phyloP scores from a whole-genome alignment of 2,113 vertebrate species.

The Neolamprologus longior region DNA sequence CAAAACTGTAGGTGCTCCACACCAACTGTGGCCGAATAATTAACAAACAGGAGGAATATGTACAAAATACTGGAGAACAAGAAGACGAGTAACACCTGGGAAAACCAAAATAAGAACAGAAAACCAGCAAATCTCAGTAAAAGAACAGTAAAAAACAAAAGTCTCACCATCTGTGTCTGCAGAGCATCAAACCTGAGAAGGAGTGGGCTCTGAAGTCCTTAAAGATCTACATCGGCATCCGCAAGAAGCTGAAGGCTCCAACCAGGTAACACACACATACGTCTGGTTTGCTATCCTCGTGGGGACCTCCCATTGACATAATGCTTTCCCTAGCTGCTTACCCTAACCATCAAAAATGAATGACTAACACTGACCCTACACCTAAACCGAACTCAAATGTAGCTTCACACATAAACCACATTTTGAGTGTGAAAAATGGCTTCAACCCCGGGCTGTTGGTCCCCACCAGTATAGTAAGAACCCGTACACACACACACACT shows the following conservation, averaged over 20 bases:
- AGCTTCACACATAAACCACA: not conserved
- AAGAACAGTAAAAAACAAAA: not conserved
- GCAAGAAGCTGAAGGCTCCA: not conserved
- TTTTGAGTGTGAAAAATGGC: not conserved
- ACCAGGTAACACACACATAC: not conserved
- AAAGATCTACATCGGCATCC: not conserved
- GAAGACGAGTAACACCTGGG: not conserved
- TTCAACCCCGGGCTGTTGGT: not conserved
- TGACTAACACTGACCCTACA: not conserved
- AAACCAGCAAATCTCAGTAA: not conserved
- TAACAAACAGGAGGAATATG: not conserved
- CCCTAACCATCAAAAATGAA: not conserved
- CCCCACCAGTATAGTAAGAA: not conserved
- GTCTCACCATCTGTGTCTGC: not conserved
- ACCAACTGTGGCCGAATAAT: not conserved
- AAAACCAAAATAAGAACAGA: not conserved
- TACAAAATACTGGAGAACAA: not conserved
- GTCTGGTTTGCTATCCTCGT: not conserved
- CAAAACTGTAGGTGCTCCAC: not conserved
- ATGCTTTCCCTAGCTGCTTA: not conserved
- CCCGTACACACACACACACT: too few species aligned
- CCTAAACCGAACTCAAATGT: not conserved
- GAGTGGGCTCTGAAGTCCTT: constrained; percentile 82
- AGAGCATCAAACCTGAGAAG: constrained; percentile 59
- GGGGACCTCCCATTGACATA: not conserved